Evolutionary conservation across 1,140 invertebrate species (phyloP).

Genomic region (Polypedilum pembai): DNA sequence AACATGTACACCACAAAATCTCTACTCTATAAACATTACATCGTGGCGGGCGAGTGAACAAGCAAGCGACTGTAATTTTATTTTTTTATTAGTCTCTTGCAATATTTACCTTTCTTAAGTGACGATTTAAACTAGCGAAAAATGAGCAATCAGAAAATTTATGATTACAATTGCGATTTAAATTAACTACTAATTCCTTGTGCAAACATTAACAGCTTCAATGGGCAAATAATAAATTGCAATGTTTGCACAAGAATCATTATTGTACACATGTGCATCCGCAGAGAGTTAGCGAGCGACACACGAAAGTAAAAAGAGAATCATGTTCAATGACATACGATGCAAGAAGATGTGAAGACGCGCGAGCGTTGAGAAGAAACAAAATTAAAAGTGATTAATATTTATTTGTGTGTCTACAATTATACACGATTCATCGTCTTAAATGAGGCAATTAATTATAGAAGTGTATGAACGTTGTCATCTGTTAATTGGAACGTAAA

Average conservation of each 20-base stretch:
- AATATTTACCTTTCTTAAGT: background rate
- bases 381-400: conserved; percentile 8
- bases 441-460: conserved; percentile 26
- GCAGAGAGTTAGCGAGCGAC: background rate
- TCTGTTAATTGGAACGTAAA: conserved; percentile 28
- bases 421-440: background rate
- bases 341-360: too few relatives aligned
- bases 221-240: background rate
- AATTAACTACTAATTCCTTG: conserved; percentile 5
- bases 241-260: background rate
- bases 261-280: background rate
- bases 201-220: background rate
- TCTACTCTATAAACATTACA: background rate
- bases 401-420: conserved; percentile 26
- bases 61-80: too few relatives aligned
- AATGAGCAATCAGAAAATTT: background rate
- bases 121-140: background rate
- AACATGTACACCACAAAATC: conserved; percentile 17
- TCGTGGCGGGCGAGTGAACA: background rate
- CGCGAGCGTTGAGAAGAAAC: too few relatives aligned
- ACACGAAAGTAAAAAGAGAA: too few relatives aligned
- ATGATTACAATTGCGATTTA: conserved; percentile 5
- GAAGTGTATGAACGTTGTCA: conserved; percentile 11
- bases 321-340: too few relatives aligned
- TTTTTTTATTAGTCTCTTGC: background rate